Evolutionary conservation across 2,888 invertebrate genomes (phyloP).

Genomic region (Drosophila kokeensis): DNA sequence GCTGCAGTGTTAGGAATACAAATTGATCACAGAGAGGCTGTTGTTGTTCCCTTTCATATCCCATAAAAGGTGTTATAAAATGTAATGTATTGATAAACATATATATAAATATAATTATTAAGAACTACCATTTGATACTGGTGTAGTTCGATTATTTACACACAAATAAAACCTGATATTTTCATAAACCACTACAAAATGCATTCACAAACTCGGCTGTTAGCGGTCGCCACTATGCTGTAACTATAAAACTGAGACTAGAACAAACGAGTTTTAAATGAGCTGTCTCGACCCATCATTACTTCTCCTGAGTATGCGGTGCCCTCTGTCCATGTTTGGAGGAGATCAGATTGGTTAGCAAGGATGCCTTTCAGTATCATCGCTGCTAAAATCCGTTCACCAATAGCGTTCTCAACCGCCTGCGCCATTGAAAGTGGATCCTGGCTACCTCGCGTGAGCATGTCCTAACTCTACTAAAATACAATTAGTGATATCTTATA

Average conservation of each 20-base stretch:
- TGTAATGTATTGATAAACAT: constrained; percentile 22
- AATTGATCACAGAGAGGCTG: constrained; percentile 94
- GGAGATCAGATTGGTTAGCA: not conserved
- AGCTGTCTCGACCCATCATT: not conserved
- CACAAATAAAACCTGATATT: not conserved
- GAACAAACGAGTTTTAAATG: not conserved
- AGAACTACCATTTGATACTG: constrained; percentile 24
- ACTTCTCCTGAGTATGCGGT: not conserved
- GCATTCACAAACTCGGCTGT: not conserved
- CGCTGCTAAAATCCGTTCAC: not conserved
- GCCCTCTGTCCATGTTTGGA: not conserved
- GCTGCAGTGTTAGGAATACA: constrained; percentile 91
- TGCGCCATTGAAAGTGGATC: not conserved
- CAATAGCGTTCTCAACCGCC: not conserved
- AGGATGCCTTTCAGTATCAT: not conserved
- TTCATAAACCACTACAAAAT: not conserved
- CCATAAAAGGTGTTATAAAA: constrained; percentile 85
- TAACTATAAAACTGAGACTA: not conserved
- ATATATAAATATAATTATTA: constrained; percentile 16
- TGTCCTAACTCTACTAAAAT: not conserved
- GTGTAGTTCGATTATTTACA: constrained; percentile 12
- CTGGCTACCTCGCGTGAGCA: too few species aligned
- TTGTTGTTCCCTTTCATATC: constrained; percentile 95
- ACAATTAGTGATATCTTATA: too few species aligned
- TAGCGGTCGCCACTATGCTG: not conserved